These are phyloP conservation scores for Calyptommatus sinebrachiatus DNA, from an alignment of 2,113 vertebrate genomes.

Conservation along the genomic window DNA sequence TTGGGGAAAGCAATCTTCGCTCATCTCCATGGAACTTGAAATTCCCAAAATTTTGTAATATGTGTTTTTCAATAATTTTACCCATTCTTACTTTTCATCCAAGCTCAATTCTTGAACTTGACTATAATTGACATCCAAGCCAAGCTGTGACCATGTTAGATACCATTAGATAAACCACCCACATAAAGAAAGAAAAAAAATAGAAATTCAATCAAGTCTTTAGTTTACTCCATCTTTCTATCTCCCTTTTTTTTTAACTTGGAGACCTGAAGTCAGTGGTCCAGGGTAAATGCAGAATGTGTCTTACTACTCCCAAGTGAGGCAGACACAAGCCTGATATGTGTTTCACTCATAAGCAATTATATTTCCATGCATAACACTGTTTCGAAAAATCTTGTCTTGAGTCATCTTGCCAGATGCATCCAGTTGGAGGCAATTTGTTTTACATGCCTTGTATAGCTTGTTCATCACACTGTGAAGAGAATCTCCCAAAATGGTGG, in stretches of 20 bases:
- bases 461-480: not conserved
- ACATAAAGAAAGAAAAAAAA: too few species aligned
- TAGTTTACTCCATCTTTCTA: not conserved
- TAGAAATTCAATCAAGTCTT: too few species aligned
- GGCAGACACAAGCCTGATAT: not conserved
- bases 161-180: too few species aligned
- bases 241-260: not conserved
- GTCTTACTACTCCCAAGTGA: slow-evolving; percentile 1
- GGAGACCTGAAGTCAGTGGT: slow-evolving; percentile 3
- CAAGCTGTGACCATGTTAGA: too few species aligned
- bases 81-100: too few species aligned
- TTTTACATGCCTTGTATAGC: not conserved
- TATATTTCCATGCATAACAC: not conserved
- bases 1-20: too few species aligned
- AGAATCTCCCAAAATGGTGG: not conserved
- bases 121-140: not conserved
- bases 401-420: not conserved
- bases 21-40: too few species aligned
- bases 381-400: not conserved
- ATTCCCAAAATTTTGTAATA: too few species aligned
- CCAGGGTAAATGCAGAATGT: not conserved
- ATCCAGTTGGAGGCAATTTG: not conserved
- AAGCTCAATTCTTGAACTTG: not conserved
- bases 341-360: not conserved
- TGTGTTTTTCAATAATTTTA: too few species aligned